Evolutionary conservation across 2,888 invertebrate species (phyloP).

Genomic region (Mongoloraphidia duomilia): DNA sequence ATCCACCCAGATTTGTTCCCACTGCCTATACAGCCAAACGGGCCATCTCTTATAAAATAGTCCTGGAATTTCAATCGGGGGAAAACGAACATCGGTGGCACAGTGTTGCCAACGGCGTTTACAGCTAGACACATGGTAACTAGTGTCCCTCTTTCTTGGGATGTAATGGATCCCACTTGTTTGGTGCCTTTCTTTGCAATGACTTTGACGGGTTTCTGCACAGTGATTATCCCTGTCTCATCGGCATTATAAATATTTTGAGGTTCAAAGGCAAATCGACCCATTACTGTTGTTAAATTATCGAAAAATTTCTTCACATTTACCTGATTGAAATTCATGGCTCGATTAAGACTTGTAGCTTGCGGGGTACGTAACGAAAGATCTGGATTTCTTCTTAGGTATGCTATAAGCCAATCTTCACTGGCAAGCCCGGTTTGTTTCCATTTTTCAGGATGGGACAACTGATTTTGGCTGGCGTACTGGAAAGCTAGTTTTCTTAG

Average conservation of each 20-base stretch:
- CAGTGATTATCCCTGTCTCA: slow-evolving; percentile 14
- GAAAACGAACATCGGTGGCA: slow-evolving; percentile 12
- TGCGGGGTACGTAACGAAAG: slow-evolving; percentile 12
- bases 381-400: slow-evolving; percentile 8
- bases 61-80: slow-evolving; percentile 5
- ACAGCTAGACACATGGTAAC: slow-evolving; percentile 10
- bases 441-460: neutral
- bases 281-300: slow-evolving; percentile 5
- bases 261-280: slow-evolving; percentile 6
- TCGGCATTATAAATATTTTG: slow-evolving; percentile 13
- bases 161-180: slow-evolving; percentile 14
- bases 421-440: slow-evolving; percentile 2
- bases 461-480: slow-evolving; percentile 4
- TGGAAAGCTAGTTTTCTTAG: slow-evolving; percentile 9
- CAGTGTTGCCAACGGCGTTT: slow-evolving; percentile 9
- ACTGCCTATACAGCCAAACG: slow-evolving; percentile 7
- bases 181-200: slow-evolving; percentile 5
- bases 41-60: slow-evolving; percentile 9
- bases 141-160: slow-evolving; percentile 20
- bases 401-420: slow-evolving; percentile 7
- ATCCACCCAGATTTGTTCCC: slow-evolving; percentile 11
- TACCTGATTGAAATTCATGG: slow-evolving; percentile 13
- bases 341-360: slow-evolving; percentile 11
- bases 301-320: slow-evolving; percentile 12
- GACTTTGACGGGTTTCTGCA: slow-evolving; percentile 11